Evolutionary conservation across 2,888 invertebrate genomes (phyloP).

Genomic region (Aquatica leii): DNA sequence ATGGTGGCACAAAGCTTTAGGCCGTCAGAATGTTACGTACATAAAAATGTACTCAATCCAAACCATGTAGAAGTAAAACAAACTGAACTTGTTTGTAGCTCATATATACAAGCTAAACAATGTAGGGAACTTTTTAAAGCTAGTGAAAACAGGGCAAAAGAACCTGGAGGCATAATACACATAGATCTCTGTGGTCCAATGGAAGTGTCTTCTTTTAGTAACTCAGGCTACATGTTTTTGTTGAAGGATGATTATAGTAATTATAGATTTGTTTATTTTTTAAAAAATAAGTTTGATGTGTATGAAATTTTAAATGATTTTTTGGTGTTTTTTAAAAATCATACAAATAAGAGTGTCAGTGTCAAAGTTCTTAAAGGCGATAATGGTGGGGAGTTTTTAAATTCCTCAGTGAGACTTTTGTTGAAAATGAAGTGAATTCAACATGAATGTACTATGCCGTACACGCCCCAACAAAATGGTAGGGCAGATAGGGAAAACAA

Average conservation of each 20-base stretch:
- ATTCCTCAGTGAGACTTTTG: slow-evolving; percentile 39
- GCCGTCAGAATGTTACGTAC: background rate
- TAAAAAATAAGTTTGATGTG: slow-evolving; percentile 36
- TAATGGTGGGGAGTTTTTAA: slow-evolving; percentile 47
- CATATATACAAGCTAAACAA: slow-evolving; percentile 6
- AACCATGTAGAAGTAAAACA: too few species aligned
- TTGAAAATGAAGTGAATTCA: slow-evolving; percentile 42
- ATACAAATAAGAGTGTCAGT: slow-evolving; percentile 36
- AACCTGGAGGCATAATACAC: background rate
- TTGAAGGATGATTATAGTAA: background rate
- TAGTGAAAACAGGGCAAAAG: background rate
- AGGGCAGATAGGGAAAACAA: slow-evolving; percentile 51
- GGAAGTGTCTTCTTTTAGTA: background rate
- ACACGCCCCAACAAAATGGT: slow-evolving; percentile 51
- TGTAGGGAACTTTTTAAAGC: background rate
- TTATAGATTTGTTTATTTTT: slow-evolving; percentile 28
- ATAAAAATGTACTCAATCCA: background rate
- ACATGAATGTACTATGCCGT: slow-evolving; percentile 32
- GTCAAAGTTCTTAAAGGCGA: slow-evolving; percentile 11
- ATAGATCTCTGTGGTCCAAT: slow-evolving; percentile 10
- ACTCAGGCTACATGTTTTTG: slow-evolving; percentile 6
- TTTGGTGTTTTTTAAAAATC: slow-evolving; percentile 37
- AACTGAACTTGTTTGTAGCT: background rate
- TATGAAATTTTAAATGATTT: slow-evolving; percentile 38
- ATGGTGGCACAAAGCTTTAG: background rate